These are phyloP conservation scores for Zoroaster sp. DNA, from an alignment of 53 echinoderm and acorn worm species.

Conservation along the genomic window DNA sequence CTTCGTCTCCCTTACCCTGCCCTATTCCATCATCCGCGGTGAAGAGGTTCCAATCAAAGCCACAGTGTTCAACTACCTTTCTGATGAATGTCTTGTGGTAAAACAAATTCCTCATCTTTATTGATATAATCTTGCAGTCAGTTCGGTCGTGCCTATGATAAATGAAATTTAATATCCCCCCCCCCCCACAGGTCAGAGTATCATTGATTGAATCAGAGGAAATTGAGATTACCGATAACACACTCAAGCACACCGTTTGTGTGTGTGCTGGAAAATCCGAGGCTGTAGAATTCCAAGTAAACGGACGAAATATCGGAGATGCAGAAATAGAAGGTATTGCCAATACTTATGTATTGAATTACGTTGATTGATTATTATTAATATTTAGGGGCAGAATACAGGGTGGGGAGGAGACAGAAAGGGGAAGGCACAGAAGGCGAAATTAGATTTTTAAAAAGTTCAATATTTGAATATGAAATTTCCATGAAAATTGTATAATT, in stretches of 20 bases:
- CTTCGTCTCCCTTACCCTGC: conserved; percentile 88
- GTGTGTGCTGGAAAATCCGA: conserved; percentile 81
- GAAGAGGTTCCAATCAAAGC: conserved; percentile 82
- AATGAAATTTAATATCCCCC: too few species aligned
- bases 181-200: conserved; percentile 69
- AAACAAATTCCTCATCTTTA: neutral
- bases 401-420: too few species aligned
- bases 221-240: conserved; percentile 53
- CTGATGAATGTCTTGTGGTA: conserved; percentile 75
- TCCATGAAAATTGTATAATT: too few species aligned
- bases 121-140: neutral
- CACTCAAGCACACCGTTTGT: conserved; percentile 52
- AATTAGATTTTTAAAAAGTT: too few species aligned
- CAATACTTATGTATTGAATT: too few species aligned
- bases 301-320: conserved; percentile 62
- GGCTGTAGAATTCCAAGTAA: conserved; percentile 76
- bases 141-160: too few species aligned
- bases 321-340: conserved; percentile 85
- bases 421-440: too few species aligned
- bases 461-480: too few species aligned
- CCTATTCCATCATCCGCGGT: conserved; percentile 88
- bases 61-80: conserved; percentile 89
- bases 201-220: conserved; percentile 64
- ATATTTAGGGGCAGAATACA: too few species aligned
- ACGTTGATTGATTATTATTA: too few species aligned